These are phyloP conservation scores for Amblyopsis rosae DNA, from an alignment of 2,113 vertebrate species.

Conservation along the genomic window DNA sequence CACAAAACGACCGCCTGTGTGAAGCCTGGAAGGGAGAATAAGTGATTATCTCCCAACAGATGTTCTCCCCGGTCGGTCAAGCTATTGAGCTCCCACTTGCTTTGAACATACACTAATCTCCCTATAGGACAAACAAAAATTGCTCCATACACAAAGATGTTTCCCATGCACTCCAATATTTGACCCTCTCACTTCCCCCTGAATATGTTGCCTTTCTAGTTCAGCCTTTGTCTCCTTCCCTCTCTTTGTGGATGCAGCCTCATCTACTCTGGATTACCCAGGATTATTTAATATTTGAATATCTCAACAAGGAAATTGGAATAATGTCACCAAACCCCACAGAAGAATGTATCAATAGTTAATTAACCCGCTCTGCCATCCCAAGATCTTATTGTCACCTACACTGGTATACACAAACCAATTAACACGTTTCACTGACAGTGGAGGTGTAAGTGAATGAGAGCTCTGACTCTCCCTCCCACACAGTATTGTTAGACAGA, in stretches of 20 bases:
- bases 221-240: neutral
- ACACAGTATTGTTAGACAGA: too few relatives aligned
- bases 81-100: neutral
- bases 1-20: neutral
- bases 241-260: neutral
- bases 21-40: neutral
- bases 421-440: too few relatives aligned
- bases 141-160: neutral
- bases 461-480: too few relatives aligned
- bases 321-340: neutral
- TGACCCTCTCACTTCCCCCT: neutral
- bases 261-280: neutral
- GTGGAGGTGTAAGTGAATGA: too few relatives aligned
- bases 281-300: neutral
- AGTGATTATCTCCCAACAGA: neutral
- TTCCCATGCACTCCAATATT: neutral
- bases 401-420: too few relatives aligned
- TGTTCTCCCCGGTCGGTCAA: neutral
- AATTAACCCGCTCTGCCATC: slow-evolving; percentile 8
- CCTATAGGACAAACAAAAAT: neutral
- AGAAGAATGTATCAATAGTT: slow-evolving; percentile 10
- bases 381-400: neutral
- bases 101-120: neutral
- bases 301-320: slow-evolving; percentile 1
- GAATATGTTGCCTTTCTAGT: neutral